Evolutionary conservation across 2,888 invertebrate species (phyloP).

Genomic region (Sisyra terminalis): DNA sequence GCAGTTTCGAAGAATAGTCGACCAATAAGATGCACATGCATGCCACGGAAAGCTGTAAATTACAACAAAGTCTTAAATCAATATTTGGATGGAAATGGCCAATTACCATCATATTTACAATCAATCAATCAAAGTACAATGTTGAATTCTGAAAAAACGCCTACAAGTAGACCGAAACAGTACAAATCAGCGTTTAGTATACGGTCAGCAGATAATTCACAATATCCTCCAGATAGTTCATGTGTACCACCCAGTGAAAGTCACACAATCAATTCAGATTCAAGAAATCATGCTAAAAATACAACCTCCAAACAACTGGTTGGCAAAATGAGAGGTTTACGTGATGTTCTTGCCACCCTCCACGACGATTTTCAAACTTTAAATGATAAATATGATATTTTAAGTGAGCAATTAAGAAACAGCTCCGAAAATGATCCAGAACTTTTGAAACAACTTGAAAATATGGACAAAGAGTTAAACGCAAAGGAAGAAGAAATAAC

Average conservation of each 20-base stretch:
- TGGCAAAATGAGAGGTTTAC: slow-evolving; percentile 4
- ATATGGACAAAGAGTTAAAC: slow-evolving; percentile 21
- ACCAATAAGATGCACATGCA: slow-evolving; percentile 4
- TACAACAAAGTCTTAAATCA: neutral
- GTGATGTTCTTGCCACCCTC: slow-evolving; percentile 22
- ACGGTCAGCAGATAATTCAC: neutral
- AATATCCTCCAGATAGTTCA: neutral
- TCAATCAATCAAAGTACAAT: neutral
- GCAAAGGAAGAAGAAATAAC: slow-evolving; percentile 27
- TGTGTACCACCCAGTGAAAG: neutral
- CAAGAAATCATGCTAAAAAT: neutral
- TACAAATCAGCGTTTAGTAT: slow-evolving; percentile 1
- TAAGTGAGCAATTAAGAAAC: slow-evolving; percentile 10
- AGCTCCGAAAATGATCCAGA: slow-evolving; percentile 13
- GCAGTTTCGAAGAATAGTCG: neutral
- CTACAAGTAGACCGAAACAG: neutral
- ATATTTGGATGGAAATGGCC: neutral
- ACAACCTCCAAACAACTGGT: neutral
- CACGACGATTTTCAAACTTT: slow-evolving; percentile 24
- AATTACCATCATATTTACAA: neutral
- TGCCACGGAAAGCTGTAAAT: neutral
- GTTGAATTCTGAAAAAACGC: neutral
- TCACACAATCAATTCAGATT: neutral
- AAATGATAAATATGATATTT: slow-evolving; percentile 15
- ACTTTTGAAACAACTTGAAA: slow-evolving; percentile 19